Conservation (phyloP, 37 sponge, comb jelly and placozoan genomes). For the Ephydatia muelleri region DNA sequence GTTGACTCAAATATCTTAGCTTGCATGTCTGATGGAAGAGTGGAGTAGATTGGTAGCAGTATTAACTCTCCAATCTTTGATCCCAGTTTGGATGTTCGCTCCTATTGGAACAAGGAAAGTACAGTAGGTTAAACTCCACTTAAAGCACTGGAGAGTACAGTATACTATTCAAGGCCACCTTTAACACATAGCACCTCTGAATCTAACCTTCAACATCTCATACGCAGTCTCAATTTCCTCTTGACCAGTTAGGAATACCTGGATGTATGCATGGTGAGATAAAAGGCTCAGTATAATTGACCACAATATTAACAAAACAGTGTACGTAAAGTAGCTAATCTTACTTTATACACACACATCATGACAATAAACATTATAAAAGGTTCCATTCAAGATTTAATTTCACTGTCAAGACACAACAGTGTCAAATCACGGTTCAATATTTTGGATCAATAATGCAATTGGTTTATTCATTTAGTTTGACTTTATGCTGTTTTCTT, state of each 20-base stretch:
- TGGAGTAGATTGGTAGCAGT: slow-evolving; percentile 96
- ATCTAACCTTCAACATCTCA: slow-evolving; percentile 85
- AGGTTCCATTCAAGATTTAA: no score
- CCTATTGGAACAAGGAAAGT: slow-evolving; percentile 66
- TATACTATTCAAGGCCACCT: background rate
- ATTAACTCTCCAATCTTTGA: slow-evolving; percentile 93
- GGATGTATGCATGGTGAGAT: no score
- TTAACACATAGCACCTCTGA: no score
- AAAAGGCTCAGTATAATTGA: background rate
- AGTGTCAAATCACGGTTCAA: background rate
- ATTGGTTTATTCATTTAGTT: no score
- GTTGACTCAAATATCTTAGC: slow-evolving; percentile 99
- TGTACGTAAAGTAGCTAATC: no score
- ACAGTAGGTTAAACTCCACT: no score
- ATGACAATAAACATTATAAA: background rate
- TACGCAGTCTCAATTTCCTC: slow-evolving; percentile 98
- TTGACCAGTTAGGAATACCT: slow-evolving; percentile 98
- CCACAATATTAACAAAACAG: background rate
- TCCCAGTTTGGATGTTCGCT: slow-evolving; percentile 81
- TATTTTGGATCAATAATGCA: no score
- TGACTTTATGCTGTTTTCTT: no score
- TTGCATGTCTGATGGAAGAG: slow-evolving; percentile 98
- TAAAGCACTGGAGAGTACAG: background rate
- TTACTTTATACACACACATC: slow-evolving; percentile 15
- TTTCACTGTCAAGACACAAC: no score